Evolutionary conservation across 2,797 vertebrate genomes (phyloP), one percentile per base, ranked within the genome.

Genomic region (Syncerus caffer): DNA sequence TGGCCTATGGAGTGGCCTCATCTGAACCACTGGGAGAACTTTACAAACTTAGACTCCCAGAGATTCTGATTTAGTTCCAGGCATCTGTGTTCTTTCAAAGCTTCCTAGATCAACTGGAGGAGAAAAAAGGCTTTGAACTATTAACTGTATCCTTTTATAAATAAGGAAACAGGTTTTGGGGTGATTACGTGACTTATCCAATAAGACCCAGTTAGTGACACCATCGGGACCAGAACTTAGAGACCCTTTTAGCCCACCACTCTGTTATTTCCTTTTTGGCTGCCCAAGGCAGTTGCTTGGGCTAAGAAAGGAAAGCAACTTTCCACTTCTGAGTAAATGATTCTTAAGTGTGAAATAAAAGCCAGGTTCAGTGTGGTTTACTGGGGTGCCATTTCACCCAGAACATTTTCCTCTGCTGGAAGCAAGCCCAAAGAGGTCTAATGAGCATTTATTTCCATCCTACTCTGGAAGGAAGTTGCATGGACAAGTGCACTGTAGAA

Each of bases 281-380:
- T 91, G 42, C 34, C 34, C 55, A 45, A 25, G 60, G 64, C 12
- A 57, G 3, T 47, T 58, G 25, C 11, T 67, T 93, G n/a, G 45
- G 8, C 25, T 91, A 90, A 89, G 84, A 92, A 95, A 93, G 17
- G 29, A 95, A 84, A 93, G 13, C 17, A 29, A 42, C 89, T 96
- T 86, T 42, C 23, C 6, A 87, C 9, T 42, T 34, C 51, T 25
- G 45, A 88, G 38, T 85, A 90, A 87, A 51, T 10, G 5, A 62
- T 84, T 89, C 58, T 95, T 82, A 93, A 85, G 82, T 85, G 87
- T 55, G 62, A 83, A 83, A 78, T 71, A 60, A 58, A 96, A 80
- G 31, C 90, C 55, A 89, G n/a, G 34, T 78, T 29, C 29, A 51
- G 7, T 85, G 50, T 38, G 89, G 29, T 67, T 94, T 96, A 96